Evolutionary conservation across 1,140 invertebrate species (phyloP).

Genomic region (Sarcophaga bullata): DNA sequence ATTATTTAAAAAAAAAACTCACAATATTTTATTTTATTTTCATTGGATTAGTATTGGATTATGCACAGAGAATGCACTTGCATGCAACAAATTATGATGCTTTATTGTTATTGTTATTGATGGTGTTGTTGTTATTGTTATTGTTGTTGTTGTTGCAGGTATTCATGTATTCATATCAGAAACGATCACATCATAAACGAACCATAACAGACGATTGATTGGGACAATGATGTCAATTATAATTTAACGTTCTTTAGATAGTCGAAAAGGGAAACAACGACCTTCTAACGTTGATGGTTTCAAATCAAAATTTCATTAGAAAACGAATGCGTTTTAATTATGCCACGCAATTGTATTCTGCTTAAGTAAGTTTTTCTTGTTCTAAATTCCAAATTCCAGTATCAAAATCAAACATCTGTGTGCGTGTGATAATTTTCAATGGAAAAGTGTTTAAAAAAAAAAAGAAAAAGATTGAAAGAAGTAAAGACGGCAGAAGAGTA

Average conservation of each 20-base stretch:
- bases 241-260: constrained; percentile 12
- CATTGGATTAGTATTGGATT: too few species aligned
- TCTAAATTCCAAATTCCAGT: constrained; percentile 1
- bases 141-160: constrained; percentile 23
- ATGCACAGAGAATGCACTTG: neutral
- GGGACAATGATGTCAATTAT: constrained; percentile 39
- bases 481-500: too few species aligned
- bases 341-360: constrained; percentile 21
- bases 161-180: constrained; percentile 28
- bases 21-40: neutral
- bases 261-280: neutral
- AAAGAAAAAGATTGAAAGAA: neutral
- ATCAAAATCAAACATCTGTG: neutral
- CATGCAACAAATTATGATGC: neutral
- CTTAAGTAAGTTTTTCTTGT: neutral
- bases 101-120: neutral
- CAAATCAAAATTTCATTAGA: neutral
- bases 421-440: constrained; percentile 3
- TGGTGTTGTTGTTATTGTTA: constrained; percentile 24
- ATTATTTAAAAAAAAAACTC: neutral
- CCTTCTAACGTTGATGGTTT: neutral
- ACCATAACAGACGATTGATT: constrained; percentile 39
- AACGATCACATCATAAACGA: constrained; percentile 32
- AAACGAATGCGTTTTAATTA: constrained; percentile 30
- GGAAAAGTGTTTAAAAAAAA: neutral